A percentile compares a stretch with the other conserved stretches of the same genome.
Evolutionary conservation across 2,113 vertebrate species (phyloP).

Genomic region (Semnornis frantzii): DNA sequence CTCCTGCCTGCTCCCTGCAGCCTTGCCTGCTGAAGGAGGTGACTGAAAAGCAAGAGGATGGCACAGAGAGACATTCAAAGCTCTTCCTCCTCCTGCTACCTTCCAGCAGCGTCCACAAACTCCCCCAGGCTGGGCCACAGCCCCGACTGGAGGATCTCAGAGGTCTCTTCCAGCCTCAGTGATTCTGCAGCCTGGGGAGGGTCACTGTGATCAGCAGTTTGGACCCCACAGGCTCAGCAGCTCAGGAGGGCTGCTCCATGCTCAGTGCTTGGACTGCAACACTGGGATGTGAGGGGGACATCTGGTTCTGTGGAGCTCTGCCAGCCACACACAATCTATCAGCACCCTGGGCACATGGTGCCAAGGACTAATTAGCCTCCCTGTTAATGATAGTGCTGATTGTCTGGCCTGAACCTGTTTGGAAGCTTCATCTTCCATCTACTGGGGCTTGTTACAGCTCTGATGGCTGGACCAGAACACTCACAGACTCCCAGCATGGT

Average conservation of each 20-base stretch:
- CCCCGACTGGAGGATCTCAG: no score
- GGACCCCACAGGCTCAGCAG: background rate
- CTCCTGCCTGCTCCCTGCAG: slow-evolving; percentile 43
- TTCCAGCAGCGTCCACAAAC: background rate
- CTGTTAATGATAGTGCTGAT: background rate
- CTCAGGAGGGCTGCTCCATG: background rate
- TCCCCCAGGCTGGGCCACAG: background rate
- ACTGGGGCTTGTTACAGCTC: background rate
- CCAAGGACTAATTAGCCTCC: background rate
- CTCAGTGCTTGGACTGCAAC: background rate
- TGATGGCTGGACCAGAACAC: background rate
- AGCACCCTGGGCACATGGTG: background rate
- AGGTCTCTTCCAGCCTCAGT: no score
- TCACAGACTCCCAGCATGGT: no score
- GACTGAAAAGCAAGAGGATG: background rate
- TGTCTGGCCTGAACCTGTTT: background rate
- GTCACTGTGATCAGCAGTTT: accelerated
- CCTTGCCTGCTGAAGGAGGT: background rate
- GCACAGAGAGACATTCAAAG: background rate
- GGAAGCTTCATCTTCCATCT: background rate
- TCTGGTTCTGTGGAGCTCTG: background rate
- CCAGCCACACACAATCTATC: background rate
- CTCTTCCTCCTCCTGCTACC: accelerated
- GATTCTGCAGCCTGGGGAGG: background rate
- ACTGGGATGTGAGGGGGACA: background rate